Evolutionary conservation across 2,888 invertebrate species (phyloP).

Genomic region (Halocaridina rubra): DNA sequence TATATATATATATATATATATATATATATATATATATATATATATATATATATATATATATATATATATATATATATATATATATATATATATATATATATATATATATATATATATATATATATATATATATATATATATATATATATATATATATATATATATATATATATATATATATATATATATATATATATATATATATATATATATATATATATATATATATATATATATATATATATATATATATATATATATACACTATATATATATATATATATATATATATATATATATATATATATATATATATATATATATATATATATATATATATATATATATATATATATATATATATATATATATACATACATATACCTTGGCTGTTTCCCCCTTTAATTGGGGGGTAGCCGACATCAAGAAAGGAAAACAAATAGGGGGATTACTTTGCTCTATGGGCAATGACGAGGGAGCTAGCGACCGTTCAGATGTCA

Average conservation of each 20-base stretch:
- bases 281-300: slow-evolving; percentile 6
- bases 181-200: background rate
- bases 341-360: slow-evolving; percentile 8
- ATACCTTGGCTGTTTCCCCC: no score
- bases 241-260: background rate
- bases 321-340: background rate
- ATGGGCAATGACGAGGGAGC: no score
- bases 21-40: background rate
- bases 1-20: background rate
- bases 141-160: slow-evolving; percentile 24
- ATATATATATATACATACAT: slow-evolving; percentile 2
- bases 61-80: background rate
- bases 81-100: slow-evolving; percentile 3
- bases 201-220: background rate
- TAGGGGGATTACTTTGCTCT: no score
- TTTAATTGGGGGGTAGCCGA: no score
- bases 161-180: background rate
- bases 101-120: slow-evolving; percentile 8
- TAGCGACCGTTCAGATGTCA: no score
- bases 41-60: slow-evolving; percentile 8
- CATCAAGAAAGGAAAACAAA: no score
- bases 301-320: slow-evolving; percentile 8
- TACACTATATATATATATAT: background rate
- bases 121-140: slow-evolving; percentile 21
- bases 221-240: slow-evolving; percentile 12